Conservation (phyloP, 2,797 vertebrate genomes). For the Clarias pachynema region DNA sequence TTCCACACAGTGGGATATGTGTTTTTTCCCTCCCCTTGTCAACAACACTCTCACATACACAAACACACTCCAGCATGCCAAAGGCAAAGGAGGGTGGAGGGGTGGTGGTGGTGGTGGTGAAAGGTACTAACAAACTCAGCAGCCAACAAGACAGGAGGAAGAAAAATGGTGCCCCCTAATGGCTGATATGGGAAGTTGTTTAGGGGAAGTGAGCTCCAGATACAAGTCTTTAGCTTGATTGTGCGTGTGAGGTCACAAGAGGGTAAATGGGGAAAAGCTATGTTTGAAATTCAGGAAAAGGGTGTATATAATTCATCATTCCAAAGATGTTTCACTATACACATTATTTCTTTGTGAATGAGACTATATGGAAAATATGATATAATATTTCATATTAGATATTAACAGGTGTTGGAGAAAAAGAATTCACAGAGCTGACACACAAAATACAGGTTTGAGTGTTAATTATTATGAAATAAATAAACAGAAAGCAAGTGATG, state of each 20-base stretch:
- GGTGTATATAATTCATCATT: not conserved
- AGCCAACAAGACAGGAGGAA: slow-evolving; percentile 41
- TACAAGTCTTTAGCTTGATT: not conserved
- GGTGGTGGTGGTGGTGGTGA: not conserved
- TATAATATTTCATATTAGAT: not conserved
- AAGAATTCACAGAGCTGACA: not conserved
- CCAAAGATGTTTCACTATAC: not conserved
- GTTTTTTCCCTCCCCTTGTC: slow-evolving; percentile 37
- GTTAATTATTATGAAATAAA: not conserved
- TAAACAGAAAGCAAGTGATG: not conserved
- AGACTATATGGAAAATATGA: not conserved
- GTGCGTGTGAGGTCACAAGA: not conserved
- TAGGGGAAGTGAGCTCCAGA: not conserved
- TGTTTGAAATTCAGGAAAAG: not conserved
- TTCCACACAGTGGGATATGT: slow-evolving; percentile 47
- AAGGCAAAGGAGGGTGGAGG: slow-evolving; percentile 40
- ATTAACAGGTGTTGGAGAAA: not conserved
- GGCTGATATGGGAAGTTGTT: slow-evolving; percentile 43
- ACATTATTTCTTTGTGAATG: not conserved
- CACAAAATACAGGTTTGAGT: not conserved
- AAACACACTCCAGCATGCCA: slow-evolving; percentile 42
- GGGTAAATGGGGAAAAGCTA: not conserved
- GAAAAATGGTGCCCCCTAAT: slow-evolving; percentile 76
- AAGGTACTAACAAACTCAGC: slow-evolving; percentile 39
- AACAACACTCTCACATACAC: slow-evolving; percentile 47